These are phyloP conservation scores for Anhinga anhinga DNA, from an alignment of 2,113 vertebrate genomes.

Conservation along the genomic window DNA sequence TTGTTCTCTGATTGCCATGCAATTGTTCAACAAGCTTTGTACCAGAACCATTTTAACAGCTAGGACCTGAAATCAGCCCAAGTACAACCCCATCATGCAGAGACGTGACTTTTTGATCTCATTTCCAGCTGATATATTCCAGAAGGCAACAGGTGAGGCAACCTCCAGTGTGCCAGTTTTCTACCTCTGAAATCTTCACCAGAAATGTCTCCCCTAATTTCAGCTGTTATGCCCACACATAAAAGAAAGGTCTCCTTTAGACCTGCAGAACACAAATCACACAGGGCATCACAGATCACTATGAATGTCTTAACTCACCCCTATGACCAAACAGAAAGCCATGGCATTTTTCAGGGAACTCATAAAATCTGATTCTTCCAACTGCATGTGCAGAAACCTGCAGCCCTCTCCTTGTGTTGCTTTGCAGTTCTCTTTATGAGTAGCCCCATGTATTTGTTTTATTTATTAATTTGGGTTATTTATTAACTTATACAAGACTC, in stretches of 20 bases:
- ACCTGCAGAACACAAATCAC: neutral
- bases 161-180: neutral
- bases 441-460: neutral
- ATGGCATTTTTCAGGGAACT: neutral
- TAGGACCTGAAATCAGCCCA: neutral
- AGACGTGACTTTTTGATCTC: slow-evolving; percentile 1
- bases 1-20: neutral
- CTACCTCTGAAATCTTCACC: neutral
- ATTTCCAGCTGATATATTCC: neutral
- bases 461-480: neutral
- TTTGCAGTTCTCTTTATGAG: neutral
- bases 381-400: neutral
- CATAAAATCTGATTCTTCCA: neutral
- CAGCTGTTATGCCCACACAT: neutral
- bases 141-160: neutral
- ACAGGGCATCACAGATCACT: neutral
- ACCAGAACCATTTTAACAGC: neutral
- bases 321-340: neutral
- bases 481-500: neutral
- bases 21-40: neutral
- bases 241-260: neutral
- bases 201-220: neutral
- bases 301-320: neutral
- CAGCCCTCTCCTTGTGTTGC: neutral
- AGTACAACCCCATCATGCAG: neutral